Evolutionary conservation across 2,113 vertebrate genomes (phyloP).

Genomic region (Microtus oregoni): DNA sequence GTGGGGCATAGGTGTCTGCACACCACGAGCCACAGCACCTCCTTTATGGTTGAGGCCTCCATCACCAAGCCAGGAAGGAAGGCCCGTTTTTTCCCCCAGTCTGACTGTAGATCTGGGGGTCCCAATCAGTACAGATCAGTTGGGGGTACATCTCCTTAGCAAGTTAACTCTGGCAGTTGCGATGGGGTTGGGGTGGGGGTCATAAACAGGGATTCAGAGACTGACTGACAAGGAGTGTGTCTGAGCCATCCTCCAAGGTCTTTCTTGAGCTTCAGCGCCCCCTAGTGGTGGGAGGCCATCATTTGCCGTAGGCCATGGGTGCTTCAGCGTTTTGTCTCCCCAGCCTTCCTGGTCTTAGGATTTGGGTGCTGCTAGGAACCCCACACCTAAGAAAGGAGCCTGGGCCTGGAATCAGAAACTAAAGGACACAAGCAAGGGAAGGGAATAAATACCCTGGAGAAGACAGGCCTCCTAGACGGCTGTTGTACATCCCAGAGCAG

Average conservation of each 20-base stretch:
- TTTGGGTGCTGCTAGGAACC: not conserved
- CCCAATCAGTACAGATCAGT: not conserved
- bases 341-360: not conserved
- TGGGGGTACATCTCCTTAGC: accelerated
- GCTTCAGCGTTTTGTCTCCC: accelerated
- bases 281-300: conserved; percentile 25
- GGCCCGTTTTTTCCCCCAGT: too few species aligned
- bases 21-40: accelerated
- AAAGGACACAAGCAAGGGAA: not conserved
- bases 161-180: not conserved
- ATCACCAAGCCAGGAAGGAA: not conserved
- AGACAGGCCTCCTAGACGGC: not conserved
- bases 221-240: accelerated
- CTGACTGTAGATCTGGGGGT: not conserved
- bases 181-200: too few species aligned
- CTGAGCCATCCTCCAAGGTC: accelerated
- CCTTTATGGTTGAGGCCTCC: too few species aligned
- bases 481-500: accelerated
- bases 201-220: not conserved
- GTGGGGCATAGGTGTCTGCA: accelerated
- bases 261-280: conserved; percentile 53
- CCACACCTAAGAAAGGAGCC: not conserved
- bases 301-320: not conserved
- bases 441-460: not conserved
- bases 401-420: not conserved